phyloP scores from a whole-genome alignment of 1,140 invertebrate species.

The Pogonomyrmex barbatus region DNA sequence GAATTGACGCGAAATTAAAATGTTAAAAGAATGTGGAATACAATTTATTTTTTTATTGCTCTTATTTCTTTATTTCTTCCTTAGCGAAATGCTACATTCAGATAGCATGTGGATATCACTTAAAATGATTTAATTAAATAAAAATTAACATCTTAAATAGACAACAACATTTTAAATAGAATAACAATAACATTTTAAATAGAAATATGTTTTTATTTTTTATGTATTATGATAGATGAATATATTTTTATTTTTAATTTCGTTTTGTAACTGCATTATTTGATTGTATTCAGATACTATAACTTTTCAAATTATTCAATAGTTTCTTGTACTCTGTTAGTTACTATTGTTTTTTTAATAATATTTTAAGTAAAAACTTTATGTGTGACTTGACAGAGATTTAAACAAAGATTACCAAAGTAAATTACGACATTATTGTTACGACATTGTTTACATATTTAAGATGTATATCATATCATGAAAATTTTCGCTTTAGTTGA shows the following conservation, averaged over 20 bases:
- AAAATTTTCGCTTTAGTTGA: conserved; percentile 18
- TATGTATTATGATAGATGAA: not conserved
- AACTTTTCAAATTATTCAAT: conserved; percentile 3
- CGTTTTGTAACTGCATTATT: not conserved
- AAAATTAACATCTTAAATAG: not conserved
- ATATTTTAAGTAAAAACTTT: not conserved
- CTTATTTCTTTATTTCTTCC: not conserved
- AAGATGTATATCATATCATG: not conserved
- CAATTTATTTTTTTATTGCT: not conserved
- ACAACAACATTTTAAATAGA: conserved; percentile 1
- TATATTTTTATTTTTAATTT: not conserved
- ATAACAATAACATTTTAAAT: not conserved
- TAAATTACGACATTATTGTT: not conserved
- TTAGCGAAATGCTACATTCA: not conserved
- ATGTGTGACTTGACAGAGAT: not conserved
- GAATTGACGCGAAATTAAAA: conserved; percentile 13
- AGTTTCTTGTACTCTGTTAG: not conserved
- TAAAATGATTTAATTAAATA: conserved; percentile 5
- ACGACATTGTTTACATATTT: conserved; percentile 8
- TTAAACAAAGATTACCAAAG: not conserved
- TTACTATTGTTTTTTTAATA: not conserved
- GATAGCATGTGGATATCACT: not conserved
- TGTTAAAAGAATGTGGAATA: not conserved
- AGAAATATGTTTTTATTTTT: not conserved
- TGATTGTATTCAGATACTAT: not conserved